Base-by-base conservation (phyloP, 92 coral and sea anemone genomes). In the Chrysogorgia sp. region DNA sequence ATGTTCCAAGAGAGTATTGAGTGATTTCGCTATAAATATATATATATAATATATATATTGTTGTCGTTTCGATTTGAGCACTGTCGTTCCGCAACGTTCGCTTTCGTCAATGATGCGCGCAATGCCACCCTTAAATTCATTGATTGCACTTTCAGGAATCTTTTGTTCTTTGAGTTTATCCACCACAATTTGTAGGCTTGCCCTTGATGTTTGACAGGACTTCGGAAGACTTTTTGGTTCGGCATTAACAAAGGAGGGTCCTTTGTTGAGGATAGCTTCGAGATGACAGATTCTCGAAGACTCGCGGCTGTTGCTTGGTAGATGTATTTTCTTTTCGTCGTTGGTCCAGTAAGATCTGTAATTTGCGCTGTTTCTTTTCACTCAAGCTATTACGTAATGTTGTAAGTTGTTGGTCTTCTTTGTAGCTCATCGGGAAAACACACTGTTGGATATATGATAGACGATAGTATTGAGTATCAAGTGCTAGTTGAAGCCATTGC, bases 171-270 rank as follows among this genome's bases (percentile, higher is more conserved):
- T 28, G 15, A 76, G 71, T 76, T 29, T 37, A 56, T 76, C 82
- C 7, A 31, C 56, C 32, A 59, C 82, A 15, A 52, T 13, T 61
- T 76, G 82, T 30, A 76, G 22, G 40, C 82, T 76, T 1, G 82
- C 82, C 24, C 53, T 76, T 33, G 82, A 76, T 19, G 22, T 25
- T 56, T 60, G 15, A 19, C 82, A 76, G 10, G 21, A n/a, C 31
- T 75, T 75, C 0, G 81, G 23, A 20, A 75, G 71, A 7, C 33
- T 14, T 30, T 33, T 25, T 4, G 81, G 81, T 9, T 75, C 81
- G 24, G 81, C 81, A 33, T 75, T 75, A 47, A 75, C 55, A 47
- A 56, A 75, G 3, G 69, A 75, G 10, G 81, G 81, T 25, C 81
- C 81, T 45, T 75, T 75, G 33, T 75, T 24, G 1, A 63, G 30